Evolutionary conservation across 2,888 invertebrate species (phyloP).

Genomic region (Alviniconcha strummeri): DNA sequence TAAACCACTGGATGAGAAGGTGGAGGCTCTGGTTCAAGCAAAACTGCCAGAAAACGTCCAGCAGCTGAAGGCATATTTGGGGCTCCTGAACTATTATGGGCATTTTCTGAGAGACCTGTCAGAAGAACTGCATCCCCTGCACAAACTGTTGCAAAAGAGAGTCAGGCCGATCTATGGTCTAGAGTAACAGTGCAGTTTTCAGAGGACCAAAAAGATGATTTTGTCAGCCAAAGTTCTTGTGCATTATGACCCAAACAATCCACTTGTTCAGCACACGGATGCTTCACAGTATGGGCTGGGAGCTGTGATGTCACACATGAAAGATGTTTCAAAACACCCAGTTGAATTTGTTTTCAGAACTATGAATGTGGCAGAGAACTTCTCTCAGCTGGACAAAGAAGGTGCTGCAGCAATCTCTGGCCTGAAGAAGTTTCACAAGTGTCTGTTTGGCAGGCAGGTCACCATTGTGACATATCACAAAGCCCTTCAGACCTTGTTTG

Average conservation of each 20-base stretch:
- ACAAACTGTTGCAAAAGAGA: constrained; percentile 39
- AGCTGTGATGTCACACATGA: constrained; percentile 44
- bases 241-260: constrained; percentile 43
- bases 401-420: constrained; percentile 10
- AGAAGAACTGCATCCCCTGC: constrained; percentile 18
- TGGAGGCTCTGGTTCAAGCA: neutral
- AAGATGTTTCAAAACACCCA: constrained; percentile 26
- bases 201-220: constrained; percentile 45
- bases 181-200: constrained; percentile 38
- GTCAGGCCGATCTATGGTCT: constrained; percentile 42
- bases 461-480: constrained; percentile 22
- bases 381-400: constrained; percentile 32
- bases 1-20: neutral
- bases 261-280: constrained; percentile 66
- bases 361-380: constrained; percentile 17
- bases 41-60: neutral
- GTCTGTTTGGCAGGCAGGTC: constrained; percentile 26
- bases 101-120: neutral
- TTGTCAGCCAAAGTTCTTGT: constrained; percentile 47
- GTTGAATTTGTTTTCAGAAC: constrained; percentile 36
- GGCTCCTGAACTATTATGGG: constrained; percentile 5
- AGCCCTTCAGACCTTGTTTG: constrained; percentile 21
- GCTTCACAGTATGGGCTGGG: constrained; percentile 67
- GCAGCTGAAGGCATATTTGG: neutral
- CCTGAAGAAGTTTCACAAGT: constrained; percentile 27